These are phyloP conservation scores for Tuta absoluta DNA, from an alignment of 2,888 invertebrate species.

Conservation along the genomic window DNA sequence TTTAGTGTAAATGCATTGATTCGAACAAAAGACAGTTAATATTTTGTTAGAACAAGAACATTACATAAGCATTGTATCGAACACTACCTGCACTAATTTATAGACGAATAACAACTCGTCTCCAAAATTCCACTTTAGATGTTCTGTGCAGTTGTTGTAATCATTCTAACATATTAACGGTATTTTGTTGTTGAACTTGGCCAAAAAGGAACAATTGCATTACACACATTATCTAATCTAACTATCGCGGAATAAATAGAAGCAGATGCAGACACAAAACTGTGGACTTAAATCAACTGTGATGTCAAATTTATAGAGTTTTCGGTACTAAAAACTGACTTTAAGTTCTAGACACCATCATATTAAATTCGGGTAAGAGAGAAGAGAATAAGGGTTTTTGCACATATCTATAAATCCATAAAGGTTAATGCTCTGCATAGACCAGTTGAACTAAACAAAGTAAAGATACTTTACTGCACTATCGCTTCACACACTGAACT, in stretches of 20 bases:
- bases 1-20: conserved; percentile 52
- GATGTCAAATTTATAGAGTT: too few species aligned
- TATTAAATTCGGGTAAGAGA: too few species aligned
- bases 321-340: too few species aligned
- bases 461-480: not conserved
- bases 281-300: too few species aligned
- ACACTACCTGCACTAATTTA: not conserved
- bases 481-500: not conserved
- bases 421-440: not conserved
- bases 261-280: too few species aligned
- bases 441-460: not conserved
- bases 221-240: too few species aligned
- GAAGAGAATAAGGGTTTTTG: too few species aligned
- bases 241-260: too few species aligned
- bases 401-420: not conserved
- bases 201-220: too few species aligned
- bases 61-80: not conserved
- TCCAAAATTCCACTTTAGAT: not conserved
- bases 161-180: too few species aligned
- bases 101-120: not conserved
- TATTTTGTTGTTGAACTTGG: too few species aligned
- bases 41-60: not conserved
- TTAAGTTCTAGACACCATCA: too few species aligned
- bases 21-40: conserved; percentile 33
- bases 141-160: not conserved